Evolutionary conservation across 2,797 vertebrate genomes (phyloP).

Genomic region (Sebastes matsubarae): DNA sequence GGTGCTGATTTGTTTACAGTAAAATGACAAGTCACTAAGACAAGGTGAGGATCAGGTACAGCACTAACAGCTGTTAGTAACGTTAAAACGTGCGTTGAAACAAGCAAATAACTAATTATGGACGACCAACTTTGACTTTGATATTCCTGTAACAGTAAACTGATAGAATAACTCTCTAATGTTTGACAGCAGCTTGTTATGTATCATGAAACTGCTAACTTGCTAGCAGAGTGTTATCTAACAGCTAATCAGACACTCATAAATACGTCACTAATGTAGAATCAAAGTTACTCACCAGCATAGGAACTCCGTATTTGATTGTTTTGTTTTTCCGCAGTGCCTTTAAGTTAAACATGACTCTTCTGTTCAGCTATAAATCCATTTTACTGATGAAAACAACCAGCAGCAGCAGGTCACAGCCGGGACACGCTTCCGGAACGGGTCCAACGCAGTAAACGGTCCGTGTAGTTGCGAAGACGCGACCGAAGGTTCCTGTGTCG

Average conservation of each 20-base stretch:
- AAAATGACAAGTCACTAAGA: background rate
- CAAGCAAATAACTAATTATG: background rate
- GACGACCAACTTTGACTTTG: background rate
- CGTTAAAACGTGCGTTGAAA: background rate
- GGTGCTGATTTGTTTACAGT: background rate
- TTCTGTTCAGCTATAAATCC: background rate
- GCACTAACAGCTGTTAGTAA: fast-evolving
- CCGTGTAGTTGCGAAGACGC: background rate
- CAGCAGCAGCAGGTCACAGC: conserved; percentile 25
- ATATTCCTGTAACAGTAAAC: fast-evolving
- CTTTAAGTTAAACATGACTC: conserved; percentile 67
- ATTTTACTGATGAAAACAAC: background rate
- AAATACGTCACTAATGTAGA: background rate
- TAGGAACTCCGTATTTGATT: conserved; percentile 78
- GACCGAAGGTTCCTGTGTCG: conserved; percentile 24
- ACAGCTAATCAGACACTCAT: background rate
- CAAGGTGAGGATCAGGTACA: too few relatives aligned
- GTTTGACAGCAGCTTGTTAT: background rate
- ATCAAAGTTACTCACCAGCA: conserved; percentile 74
- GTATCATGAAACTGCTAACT: background rate
- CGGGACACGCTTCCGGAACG: background rate
- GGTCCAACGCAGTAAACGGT: conserved; percentile 28
- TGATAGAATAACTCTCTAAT: background rate
- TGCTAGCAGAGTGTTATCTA: background rate
- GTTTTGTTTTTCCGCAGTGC: conserved; percentile 72